phyloP scores from a whole-genome alignment of 1,140 invertebrate genomes.

The Sycobia sp. region DNA sequence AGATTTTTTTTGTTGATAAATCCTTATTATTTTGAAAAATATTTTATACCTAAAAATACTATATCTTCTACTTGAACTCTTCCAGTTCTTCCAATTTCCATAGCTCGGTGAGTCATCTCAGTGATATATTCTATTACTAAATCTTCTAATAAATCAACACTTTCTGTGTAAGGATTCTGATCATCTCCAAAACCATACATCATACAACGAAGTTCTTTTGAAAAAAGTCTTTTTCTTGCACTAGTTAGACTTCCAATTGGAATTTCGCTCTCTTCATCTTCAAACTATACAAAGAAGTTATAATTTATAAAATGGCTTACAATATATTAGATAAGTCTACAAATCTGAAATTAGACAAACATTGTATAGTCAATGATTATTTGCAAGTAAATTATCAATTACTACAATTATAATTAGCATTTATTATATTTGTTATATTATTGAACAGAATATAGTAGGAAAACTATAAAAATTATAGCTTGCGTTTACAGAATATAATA shows the following conservation, averaged over 20 bases:
- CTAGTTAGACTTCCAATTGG: conserved; percentile 68
- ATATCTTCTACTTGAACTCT: conserved; percentile 97
- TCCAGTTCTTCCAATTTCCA: conserved; percentile 95
- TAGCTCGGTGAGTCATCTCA: conserved; percentile 90
- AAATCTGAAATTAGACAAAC: too few species aligned
- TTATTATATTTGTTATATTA: too few species aligned
- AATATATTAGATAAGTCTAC: too few species aligned
- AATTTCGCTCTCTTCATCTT: conserved; percentile 71
- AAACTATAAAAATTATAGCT: too few species aligned
- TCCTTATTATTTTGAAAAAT: neutral
- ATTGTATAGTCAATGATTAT: too few species aligned
- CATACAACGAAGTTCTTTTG: conserved; percentile 95
- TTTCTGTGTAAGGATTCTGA: conserved; percentile 98
- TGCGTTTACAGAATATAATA: too few species aligned
- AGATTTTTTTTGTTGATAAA: neutral
- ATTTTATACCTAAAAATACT: conserved; percentile 79
- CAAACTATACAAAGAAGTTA: conserved; percentile 56
- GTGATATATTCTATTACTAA: conserved; percentile 98
- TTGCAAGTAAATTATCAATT: too few species aligned
- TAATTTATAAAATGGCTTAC: neutral
- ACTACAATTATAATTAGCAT: too few species aligned
- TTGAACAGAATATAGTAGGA: too few species aligned
- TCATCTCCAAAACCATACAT: conserved; percentile 99
- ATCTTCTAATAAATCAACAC: conserved; percentile 96
- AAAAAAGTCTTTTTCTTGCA: conserved; percentile 83